Evolutionary conservation across 2,888 invertebrate species (phyloP), one percentile per base, ranked within the genome.

Genomic region (Erpobdella octoculata): DNA sequence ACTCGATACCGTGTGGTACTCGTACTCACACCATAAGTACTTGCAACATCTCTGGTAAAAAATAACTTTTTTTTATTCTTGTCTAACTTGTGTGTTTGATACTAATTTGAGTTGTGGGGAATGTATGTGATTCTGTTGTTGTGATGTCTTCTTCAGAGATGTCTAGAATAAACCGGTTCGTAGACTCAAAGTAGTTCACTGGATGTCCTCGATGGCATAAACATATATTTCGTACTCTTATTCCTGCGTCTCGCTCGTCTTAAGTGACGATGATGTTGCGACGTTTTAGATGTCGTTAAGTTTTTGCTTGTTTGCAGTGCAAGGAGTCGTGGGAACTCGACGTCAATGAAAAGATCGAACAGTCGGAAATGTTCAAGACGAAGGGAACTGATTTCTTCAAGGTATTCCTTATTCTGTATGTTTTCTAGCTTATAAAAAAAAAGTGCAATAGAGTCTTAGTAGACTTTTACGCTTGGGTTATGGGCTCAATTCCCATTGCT

Each of bases 381-480:
- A 93, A 91, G 80, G 97, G 95, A 62, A 95, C 93, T 0, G 87
- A 87, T 65, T 94, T 91, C 81, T 93, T 93, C 80, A 93, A 92
- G 83, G 86, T 84, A 53, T 25, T 8, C 8, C n/a, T n/a, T n/a
- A n/a, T n/a, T n/a, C n/a, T n/a, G n/a, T n/a, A n/a, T n/a, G n/a
- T n/a, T n/a, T n/a, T n/a, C n/a, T n/a, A n/a, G n/a, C n/a, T n/a
- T n/a, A n/a, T n/a, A n/a, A n/a, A n/a, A n/a, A n/a, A n/a, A n/a
- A n/a, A n/a, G n/a, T n/a, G n/a, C n/a, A n/a, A n/a, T n/a, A n/a
- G n/a, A n/a, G n/a, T n/a, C n/a, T n/a, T n/a, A n/a, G n/a, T n/a
- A n/a, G n/a, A n/a, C n/a, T n/a, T n/a, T n/a, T n/a, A n/a, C n/a
- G n/a, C n/a, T n/a, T n/a, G n/a, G n/a, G n/a, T n/a, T n/a, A n/a